Conservation (phyloP, 2,888 invertebrate genomes). For the Exocentrus adspersus region DNA sequence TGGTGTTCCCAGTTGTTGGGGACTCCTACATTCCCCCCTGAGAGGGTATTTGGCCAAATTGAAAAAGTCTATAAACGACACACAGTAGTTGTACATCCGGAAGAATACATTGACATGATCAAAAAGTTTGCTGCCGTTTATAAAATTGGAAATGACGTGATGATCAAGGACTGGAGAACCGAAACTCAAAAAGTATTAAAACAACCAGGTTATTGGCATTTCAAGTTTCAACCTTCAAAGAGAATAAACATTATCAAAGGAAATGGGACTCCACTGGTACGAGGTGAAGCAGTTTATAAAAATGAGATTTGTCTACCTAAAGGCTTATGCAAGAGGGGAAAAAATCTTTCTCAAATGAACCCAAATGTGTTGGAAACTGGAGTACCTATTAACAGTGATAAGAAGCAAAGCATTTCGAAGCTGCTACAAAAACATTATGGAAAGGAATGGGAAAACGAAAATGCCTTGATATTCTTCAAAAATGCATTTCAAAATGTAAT, state of each 20-base stretch:
- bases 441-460: slow-evolving; percentile 3
- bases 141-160: slow-evolving; percentile 15
- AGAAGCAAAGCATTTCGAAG: slow-evolving; percentile 1
- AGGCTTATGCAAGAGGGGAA: background rate
- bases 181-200: slow-evolving; percentile 15
- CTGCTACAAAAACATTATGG: slow-evolving; percentile 5
- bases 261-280: background rate
- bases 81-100: slow-evolving; percentile 22
- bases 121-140: slow-evolving; percentile 24
- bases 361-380: background rate
- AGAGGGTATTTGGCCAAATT: slow-evolving; percentile 36
- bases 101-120: slow-evolving; percentile 31
- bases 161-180: slow-evolving; percentile 17
- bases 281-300: slow-evolving; percentile 6
- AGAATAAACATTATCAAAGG: slow-evolving; percentile 17
- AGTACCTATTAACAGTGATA: slow-evolving; percentile 1
- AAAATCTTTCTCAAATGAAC: background rate
- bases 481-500: too few relatives aligned
- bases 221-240: slow-evolving; percentile 24
- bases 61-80: slow-evolving; percentile 28
- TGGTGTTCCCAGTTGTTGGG: slow-evolving; percentile 34
- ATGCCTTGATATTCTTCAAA: background rate
- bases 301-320: background rate
- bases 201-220: slow-evolving; percentile 22
- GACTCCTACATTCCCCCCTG: slow-evolving; percentile 31